Base-by-base conservation (phyloP, 1,140 invertebrate genomes). In the Trichoplusia ni region DNA sequence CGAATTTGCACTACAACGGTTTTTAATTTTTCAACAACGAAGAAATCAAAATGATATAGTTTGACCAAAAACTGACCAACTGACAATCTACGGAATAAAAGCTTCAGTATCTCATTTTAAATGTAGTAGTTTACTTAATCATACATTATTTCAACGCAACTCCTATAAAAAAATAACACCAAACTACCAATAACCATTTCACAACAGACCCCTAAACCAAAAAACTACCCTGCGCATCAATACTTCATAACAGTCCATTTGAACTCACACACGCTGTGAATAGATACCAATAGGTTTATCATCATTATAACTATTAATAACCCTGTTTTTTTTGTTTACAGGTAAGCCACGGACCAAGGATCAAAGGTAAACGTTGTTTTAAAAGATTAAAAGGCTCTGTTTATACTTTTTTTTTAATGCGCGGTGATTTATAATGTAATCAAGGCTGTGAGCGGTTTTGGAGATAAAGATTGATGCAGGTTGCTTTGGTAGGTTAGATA, bases 321-420 rank as follows among this genome's bases (percentile, higher is more conserved):
- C 18, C 27, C 37, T 16, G n/a, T 42, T 35, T 64, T 63, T 42
- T 60, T 69, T 69, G 59, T 42, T 58, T 21, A 25, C 63, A 59
- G 53, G 63, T 58, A 21, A 29, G 53, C 13, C 13, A 46, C 56
- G 29, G 38, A 27, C 14, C 38, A 25, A 23, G 11, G 31, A 54
- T 44, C 14, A 56, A 19, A 31, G 37, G 38, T 38, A 18, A 42
- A n/a, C 38, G n/a, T n/a, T 38, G 16, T 19, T 19, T 2, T 47
- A 23, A 42, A 58, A 18, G 16, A 29, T 47, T 29, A 2, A n/a
- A 44, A 44, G 44, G 21, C 16, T 14, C 8, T 2, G n/a, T 4
- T 9, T 14, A 27, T 46, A 25, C 35, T 11, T 9, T 21, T 51
- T 47, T 31, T 47, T 16, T 11, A 29, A 16, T 23, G 0, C 11